Evolutionary conservation across 1,140 invertebrate genomes (phyloP).

Genomic region (Spodoptera litura): DNA sequence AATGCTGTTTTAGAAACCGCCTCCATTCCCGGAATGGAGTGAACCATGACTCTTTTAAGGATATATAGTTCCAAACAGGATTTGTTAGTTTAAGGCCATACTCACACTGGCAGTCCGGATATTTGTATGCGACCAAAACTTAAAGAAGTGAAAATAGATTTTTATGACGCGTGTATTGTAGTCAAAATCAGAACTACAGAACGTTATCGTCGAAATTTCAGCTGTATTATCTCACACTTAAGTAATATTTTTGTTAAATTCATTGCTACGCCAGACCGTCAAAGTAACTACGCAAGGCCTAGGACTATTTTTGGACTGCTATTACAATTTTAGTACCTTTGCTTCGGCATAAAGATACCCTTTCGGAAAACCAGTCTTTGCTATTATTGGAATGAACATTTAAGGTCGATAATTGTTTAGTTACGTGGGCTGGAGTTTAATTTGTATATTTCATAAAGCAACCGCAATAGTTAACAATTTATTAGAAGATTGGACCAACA

Average conservation of each 20-base stretch:
- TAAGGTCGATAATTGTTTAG: slow-evolving; percentile 18
- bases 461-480: neutral
- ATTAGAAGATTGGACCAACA: neutral
- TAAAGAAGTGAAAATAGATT: too few species aligned
- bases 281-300: neutral
- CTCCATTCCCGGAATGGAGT: slow-evolving; percentile 63
- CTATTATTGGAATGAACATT: slow-evolving; percentile 29
- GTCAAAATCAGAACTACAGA: too few species aligned
- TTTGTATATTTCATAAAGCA: neutral
- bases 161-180: too few species aligned
- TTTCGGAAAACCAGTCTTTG: slow-evolving; percentile 13
- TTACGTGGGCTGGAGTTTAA: slow-evolving; percentile 7
- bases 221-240: too few species aligned
- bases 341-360: neutral
- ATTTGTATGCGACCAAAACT: too few species aligned
- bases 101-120: too few species aligned
- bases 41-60: slow-evolving; percentile 37
- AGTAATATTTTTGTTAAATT: too few species aligned
- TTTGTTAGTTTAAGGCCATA: slow-evolving; percentile 51
- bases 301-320: slow-evolving; percentile 25
- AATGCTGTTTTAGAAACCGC: slow-evolving; percentile 64
- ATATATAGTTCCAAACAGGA: slow-evolving; percentile 56
- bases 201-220: too few species aligned
- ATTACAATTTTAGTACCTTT: slow-evolving; percentile 27
- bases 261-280: too few species aligned